Evolutionary conservation across 2,113 vertebrate species (phyloP), one percentile per base, ranked within the genome.

Genomic region (Phaethon lepturus): DNA sequence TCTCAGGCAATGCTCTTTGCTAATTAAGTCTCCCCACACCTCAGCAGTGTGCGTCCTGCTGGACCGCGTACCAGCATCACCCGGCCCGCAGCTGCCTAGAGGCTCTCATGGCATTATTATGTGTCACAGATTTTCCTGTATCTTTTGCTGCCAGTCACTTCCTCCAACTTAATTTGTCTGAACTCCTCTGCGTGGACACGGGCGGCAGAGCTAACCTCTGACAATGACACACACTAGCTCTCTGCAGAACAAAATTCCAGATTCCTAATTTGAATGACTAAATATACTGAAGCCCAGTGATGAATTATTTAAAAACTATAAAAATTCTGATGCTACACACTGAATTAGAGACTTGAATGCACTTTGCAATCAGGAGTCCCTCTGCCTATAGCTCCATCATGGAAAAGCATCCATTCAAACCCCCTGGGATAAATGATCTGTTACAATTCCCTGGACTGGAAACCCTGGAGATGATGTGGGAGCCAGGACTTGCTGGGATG

Each of bases 261-360:
- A 53, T 95, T 91, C 69, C 42, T 59, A 78, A 73, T 95, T 85
- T 89, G 84, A 92, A 77, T 75, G 49, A 71, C 86, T 95, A 89
- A 92, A 90, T 92, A 81, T 84, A 80, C 47, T 53, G 64, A 85
- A 95, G 33, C 52, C 42, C 76, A 52, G 50, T 69, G 56, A 95
- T 91, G 77, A 94, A 95, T 95, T 91, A 95, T 93, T 93, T 84
- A 95, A 83, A 77, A 92, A 86, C 73, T 44, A n/a, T 60, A 93
- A 72, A 78, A 78, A 77, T 86, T 90, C 71, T 80, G 60, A 31
- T 84, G 86, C 64, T 59, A 62, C 67, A 52, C 64, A 74, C 45
- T 62, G 71, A 95, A 71, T 47, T 84, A 84, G 62, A 83, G 77
- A 74, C 83, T 94, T 66, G 55, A 88, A 83, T 45, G 44, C 79